Base-by-base conservation (phyloP, 2,888 invertebrate genomes). In the Sarcophaga rosellei region DNA sequence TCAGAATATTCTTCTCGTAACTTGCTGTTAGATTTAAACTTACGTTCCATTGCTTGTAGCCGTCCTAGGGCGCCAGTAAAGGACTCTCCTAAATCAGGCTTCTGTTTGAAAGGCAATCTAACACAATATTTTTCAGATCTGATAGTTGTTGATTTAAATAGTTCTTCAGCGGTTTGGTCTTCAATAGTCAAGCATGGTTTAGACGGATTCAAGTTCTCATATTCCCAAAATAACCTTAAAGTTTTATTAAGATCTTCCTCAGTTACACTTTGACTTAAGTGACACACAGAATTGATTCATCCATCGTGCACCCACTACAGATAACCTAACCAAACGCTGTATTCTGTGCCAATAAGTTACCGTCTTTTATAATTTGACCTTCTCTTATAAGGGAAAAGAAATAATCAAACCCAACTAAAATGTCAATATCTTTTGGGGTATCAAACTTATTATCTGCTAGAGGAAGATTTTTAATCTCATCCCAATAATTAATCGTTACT, bases 1-100 rank as follows among this genome's bases (percentile, higher is more conserved):
- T 59, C 53, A 53, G 57, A 5, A 59, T 84, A 84, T 11, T 47
- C 23, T 4, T 25, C n/a, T 69, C 68, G 57, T 23, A 68, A 47
- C 21, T 69, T 53, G 62, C 25, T 23, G 25, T 84, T 70, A 15
- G 21, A 47, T 65, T 70, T 25, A 66, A 84, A 80, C 70, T 72
- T 76, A 66, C 77, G 80, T 62, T 85, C 85, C 81, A 85, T 81
- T 35, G 72, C 12, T n/a, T 68, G 25, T 8, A 78, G 73, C 3
- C 77, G 57, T 35, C 68, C 77, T 15, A 74, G 25, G 2, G 81
- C 81, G 25, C 25, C 17, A 68, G 21, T 76, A 59, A 63, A 85
- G 0, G 78, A 85, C 3, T 78, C 23, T 15, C 74, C 77, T 23
- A 73, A 66, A 6, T 69, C 73, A 73, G 81, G 81, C 11, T 12